A percentile compares a stretch with the other conserved stretches of the same genome.
Evolutionary conservation across 1,140 invertebrate genomes (phyloP).

Genomic region (Caenorhabditis elegans): WBcel235 BX284605.5:14647001-14647500

Average conservation of each 20-base stretch:
- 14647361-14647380: conserved; percentile 12
- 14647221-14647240: conserved; percentile 16
- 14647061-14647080: too few species aligned
- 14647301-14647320: not conserved
- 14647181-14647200: not conserved
- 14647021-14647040: too few species aligned
- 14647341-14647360: not conserved
- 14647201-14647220: not conserved
- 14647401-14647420: not conserved
- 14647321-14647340: not conserved
- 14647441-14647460: conserved; percentile 1
- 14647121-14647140: not conserved
- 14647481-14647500: not conserved
- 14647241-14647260: conserved; percentile 23
- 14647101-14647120: too few species aligned
- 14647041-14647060: too few species aligned
- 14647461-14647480: not conserved
- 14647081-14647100: too few species aligned
- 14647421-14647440: conserved; percentile 2
- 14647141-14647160: too few species aligned
- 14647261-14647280: conserved; percentile 21
- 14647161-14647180: too few species aligned
- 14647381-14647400: conserved; percentile 12
- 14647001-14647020: not conserved
- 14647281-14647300: not conserved